Conservation (phyloP, 2,888 invertebrate species). For the Cyclophora albipunctata region DNA sequence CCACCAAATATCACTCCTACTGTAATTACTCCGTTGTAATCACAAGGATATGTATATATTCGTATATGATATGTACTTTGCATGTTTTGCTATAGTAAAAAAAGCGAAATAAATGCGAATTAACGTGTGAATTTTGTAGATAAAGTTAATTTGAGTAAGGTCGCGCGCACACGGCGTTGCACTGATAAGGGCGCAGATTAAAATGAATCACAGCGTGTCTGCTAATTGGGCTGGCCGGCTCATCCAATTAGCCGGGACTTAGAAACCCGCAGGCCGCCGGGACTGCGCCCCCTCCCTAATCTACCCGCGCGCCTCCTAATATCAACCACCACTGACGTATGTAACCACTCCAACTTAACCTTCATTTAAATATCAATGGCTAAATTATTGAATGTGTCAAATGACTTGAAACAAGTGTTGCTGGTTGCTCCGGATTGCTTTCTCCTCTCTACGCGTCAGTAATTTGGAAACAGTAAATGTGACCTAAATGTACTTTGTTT, state of each 20-base stretch:
- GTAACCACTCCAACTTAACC: slow-evolving; percentile 12
- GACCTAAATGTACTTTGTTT: slow-evolving; percentile 25
- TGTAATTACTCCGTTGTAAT: no score
- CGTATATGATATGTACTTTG: no score
- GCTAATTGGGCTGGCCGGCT: slow-evolving; percentile 68
- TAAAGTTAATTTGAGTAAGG: slow-evolving; percentile 2
- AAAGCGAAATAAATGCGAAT: no score
- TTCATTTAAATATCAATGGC: background rate
- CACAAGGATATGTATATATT: no score
- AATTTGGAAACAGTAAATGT: slow-evolving; percentile 14
- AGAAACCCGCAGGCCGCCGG: slow-evolving; percentile 59
- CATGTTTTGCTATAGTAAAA: no score
- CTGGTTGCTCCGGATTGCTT: no score
- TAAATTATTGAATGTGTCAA: no score
- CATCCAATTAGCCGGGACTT: slow-evolving; percentile 73
- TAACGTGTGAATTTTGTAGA: no score
- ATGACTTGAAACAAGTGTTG: no score
- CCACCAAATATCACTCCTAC: no score
- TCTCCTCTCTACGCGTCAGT: no score
- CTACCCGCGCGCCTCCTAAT: slow-evolving; percentile 34
- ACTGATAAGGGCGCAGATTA: slow-evolving; percentile 68
- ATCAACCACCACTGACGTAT: slow-evolving; percentile 32
- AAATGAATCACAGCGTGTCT: slow-evolving; percentile 69
- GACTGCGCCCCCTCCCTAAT: slow-evolving; percentile 43
- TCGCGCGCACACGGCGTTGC: slow-evolving; percentile 26